Conservation (phyloP, 2,113 vertebrate genomes). For the Phodopus roborovskii region DNA sequence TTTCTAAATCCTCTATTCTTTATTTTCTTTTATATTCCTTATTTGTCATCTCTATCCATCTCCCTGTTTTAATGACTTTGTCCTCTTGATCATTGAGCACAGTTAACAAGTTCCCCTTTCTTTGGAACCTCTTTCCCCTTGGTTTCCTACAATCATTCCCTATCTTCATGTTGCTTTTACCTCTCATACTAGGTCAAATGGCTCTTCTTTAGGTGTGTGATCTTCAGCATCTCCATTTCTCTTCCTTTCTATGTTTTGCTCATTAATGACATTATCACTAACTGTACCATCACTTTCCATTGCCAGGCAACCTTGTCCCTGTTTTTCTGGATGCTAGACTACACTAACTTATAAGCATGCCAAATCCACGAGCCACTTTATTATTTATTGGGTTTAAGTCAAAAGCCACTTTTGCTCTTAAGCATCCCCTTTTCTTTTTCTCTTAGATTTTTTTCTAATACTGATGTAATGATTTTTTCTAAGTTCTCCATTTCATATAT, state of each 20-base stretch:
- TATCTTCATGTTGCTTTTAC: neutral
- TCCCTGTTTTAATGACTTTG: neutral
- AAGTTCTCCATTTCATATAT: neutral
- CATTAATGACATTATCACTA: neutral
- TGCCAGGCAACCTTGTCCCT: neutral
- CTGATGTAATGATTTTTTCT: neutral
- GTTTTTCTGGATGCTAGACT: neutral
- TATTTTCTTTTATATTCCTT: neutral
- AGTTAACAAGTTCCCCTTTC: neutral
- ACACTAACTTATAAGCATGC: neutral
- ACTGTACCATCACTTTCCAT: neutral
- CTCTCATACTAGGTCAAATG: neutral
- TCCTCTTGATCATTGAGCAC: neutral
- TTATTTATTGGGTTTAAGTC: conserved; percentile 4
- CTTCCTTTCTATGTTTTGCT: neutral
- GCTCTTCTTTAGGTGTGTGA: neutral
- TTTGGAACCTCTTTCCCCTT: neutral
- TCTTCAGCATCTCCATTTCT: conserved; percentile 17
- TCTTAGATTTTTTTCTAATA: conserved; percentile 17
- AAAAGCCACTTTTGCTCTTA: conserved; percentile 38
- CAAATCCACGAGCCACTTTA: neutral
- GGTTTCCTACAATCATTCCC: conserved; percentile 9
- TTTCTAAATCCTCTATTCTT: neutral
- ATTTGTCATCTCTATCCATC: neutral
- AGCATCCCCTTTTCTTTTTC: neutral